Percentiles rank a stretch among this genome's conserved stretches.
Conservation (phyloP, 2,888 invertebrate species). For the Lapara coniferarum region DNA sequence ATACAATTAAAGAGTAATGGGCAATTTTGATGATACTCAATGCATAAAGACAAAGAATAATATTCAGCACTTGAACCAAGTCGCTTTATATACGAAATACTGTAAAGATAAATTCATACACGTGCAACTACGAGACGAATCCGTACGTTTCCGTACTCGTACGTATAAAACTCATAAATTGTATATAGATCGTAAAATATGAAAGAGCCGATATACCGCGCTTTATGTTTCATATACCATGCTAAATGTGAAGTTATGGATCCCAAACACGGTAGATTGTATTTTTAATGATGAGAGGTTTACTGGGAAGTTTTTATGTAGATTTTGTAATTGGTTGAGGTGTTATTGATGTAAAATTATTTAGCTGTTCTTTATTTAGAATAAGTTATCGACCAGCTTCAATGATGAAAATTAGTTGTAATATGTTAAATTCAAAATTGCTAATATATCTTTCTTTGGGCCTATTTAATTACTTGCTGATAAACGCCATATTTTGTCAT, state of each 20-base stretch:
- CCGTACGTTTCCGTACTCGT: background rate
- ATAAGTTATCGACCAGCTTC: too few species aligned
- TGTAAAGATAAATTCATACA: background rate
- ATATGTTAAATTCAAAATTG: too few species aligned
- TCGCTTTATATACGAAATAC: background rate
- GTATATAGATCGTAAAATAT: constrained; percentile 13
- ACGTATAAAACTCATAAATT: background rate
- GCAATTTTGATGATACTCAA: too few species aligned
- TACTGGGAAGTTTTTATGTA: background rate
- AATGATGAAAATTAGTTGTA: too few species aligned
- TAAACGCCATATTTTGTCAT: too few species aligned
- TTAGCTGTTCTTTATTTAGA: too few species aligned
- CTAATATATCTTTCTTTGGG: too few species aligned
- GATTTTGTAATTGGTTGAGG: background rate
- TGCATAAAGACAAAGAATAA: too few species aligned
- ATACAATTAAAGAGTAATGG: too few species aligned
- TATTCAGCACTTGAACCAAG: too few species aligned
- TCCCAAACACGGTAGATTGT: background rate
- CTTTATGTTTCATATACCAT: constrained; percentile 14
- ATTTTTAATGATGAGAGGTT: background rate
- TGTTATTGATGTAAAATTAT: background rate
- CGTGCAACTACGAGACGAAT: background rate
- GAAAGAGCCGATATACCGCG: background rate
- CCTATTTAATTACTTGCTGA: too few species aligned
- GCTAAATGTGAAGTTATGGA: constrained; percentile 13